These are phyloP conservation scores for Zosterops lateralis DNA, from an alignment of 2,113 vertebrate genomes.

Conservation along the genomic window DNA sequence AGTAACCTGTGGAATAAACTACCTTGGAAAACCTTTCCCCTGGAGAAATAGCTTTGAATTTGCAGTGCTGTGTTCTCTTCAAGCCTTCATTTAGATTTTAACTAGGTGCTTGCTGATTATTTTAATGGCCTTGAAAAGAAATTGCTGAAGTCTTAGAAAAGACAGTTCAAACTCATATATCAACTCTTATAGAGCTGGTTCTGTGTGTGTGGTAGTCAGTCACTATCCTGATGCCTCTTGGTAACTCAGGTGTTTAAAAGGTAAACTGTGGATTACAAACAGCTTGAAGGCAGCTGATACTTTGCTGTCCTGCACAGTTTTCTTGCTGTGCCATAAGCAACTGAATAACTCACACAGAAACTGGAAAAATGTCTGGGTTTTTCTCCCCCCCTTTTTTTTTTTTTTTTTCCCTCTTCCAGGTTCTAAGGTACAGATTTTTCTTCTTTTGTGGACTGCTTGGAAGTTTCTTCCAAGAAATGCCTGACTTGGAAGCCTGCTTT, in stretches of 20 bases:
- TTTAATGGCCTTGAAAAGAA: background rate
- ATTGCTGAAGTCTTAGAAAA: background rate
- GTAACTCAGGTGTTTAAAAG: background rate
- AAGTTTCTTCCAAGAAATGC: background rate
- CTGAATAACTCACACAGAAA: background rate
- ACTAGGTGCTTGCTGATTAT: background rate
- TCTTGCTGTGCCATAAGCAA: background rate
- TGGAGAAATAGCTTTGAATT: background rate
- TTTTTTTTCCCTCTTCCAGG: background rate
- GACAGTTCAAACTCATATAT: background rate
- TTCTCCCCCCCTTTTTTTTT: background rate
- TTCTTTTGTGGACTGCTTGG: background rate
- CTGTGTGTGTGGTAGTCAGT: background rate
- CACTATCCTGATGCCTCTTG: background rate
- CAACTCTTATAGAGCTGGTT: background rate
- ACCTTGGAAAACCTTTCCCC: background rate
- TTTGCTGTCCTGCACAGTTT: background rate
- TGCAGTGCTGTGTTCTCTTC: background rate
- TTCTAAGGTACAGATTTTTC: background rate
- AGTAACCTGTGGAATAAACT: background rate
- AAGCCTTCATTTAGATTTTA: background rate
- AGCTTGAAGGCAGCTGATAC: background rate
- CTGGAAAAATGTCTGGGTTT: background rate
- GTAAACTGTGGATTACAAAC: background rate
- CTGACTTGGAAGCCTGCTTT: slow-evolving; percentile 26